phyloP scores from a whole-genome alignment of 2,113 vertebrate genomes.

The Gymnarchus niloticus region DNA sequence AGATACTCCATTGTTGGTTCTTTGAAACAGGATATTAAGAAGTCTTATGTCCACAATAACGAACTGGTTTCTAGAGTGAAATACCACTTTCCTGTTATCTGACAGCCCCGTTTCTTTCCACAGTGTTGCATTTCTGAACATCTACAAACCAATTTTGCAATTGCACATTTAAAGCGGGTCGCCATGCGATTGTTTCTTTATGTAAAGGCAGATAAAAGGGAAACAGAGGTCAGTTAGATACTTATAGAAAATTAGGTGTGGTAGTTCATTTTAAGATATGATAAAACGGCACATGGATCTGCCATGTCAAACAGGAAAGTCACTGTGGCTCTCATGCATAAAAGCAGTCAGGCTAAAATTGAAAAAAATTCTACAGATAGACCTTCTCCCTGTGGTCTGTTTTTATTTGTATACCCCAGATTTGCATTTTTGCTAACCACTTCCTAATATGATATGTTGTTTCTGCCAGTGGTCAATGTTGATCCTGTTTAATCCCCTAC shows the following conservation, averaged over 20 bases:
- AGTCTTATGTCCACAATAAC: neutral
- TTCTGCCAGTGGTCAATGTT: neutral
- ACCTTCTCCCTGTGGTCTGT: neutral
- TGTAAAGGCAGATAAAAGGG: neutral
- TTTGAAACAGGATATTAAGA: neutral
- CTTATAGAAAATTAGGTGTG: neutral
- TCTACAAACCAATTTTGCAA: neutral
- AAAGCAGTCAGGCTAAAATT: neutral
- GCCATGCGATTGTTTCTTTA: neutral
- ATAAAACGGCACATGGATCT: neutral
- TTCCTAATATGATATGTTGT: neutral
- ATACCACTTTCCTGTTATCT: neutral
- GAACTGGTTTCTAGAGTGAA: neutral
- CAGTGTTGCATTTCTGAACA: neutral
- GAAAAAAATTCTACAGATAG: neutral
- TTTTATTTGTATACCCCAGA: neutral
- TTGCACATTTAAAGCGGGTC: neutral
- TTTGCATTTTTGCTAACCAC: neutral
- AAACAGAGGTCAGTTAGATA: neutral
- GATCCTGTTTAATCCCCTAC: neutral
- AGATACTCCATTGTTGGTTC: neutral
- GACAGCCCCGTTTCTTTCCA: neutral
- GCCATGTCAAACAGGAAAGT: neutral
- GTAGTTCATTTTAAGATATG: conserved; percentile 4
- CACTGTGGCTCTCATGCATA: neutral